Evolutionary conservation across 1,140 invertebrate species (phyloP).

Genomic region (Lasioglossum albipes): DNA sequence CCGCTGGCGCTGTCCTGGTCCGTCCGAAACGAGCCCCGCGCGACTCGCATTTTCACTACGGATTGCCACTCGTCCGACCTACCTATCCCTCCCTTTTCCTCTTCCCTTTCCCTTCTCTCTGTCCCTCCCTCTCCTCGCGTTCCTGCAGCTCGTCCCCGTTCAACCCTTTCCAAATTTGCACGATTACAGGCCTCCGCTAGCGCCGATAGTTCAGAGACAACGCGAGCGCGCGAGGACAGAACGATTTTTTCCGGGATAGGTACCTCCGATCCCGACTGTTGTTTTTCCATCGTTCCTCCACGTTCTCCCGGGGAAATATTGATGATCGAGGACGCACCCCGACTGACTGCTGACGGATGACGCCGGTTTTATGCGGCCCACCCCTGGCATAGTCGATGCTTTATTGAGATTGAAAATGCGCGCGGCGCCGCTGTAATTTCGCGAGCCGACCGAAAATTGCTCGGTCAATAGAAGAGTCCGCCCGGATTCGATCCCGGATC

Average conservation of each 20-base stretch:
- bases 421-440: too few relatives aligned
- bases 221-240: not conserved
- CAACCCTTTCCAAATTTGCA: conserved; percentile 58
- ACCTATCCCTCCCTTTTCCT: not conserved
- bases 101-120: too few relatives aligned
- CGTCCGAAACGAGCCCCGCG: conserved; percentile 64
- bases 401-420: too few relatives aligned
- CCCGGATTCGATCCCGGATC: too few relatives aligned
- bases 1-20: conserved; percentile 45
- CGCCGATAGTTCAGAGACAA: conserved; percentile 18
- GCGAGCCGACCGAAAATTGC: too few relatives aligned
- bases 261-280: not conserved
- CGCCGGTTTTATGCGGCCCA: not conserved
- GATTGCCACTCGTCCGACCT: conserved; percentile 55
- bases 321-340: not conserved
- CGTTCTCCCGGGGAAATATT: conserved; percentile 15
- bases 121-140: not conserved
- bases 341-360: conserved; percentile 6
- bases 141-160: conserved; percentile 2
- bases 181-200: conserved; percentile 46
- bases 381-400: not conserved
- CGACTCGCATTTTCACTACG: conserved; percentile 64
- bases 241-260: not conserved
- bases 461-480: too few relatives aligned
- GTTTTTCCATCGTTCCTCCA: not conserved